phyloP scores from a whole-genome alignment of 2,797 vertebrate species.

The Muscicapa comitata region DNA sequence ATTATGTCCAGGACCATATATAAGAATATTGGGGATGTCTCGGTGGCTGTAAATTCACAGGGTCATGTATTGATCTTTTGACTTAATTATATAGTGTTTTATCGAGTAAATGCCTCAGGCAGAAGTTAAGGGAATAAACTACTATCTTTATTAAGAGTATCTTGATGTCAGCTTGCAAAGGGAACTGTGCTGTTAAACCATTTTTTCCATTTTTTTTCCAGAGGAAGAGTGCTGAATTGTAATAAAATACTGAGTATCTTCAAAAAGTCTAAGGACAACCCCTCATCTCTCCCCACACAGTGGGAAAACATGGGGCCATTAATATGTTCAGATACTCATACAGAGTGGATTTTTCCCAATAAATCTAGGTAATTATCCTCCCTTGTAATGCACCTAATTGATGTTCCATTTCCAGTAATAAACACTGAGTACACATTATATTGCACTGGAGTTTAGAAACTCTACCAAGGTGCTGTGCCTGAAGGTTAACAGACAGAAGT shows the following conservation, averaged over 20 bases:
- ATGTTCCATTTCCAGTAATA: neutral
- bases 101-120: neutral
- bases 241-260: neutral
- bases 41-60: neutral
- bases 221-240: neutral
- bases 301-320: neutral
- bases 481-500: neutral
- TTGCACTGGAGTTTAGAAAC: neutral
- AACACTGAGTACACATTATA: neutral
- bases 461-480: neutral
- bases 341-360: neutral
- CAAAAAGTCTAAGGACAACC: neutral
- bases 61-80: constrained; percentile 4
- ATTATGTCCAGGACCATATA: neutral
- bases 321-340: neutral
- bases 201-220: neutral
- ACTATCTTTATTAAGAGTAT: neutral
- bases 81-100: neutral
- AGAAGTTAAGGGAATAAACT: neutral
- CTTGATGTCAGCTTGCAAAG: neutral
- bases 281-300: neutral
- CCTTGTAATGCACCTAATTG: neutral
- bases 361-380: neutral
- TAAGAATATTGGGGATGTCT: neutral
- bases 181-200: neutral